A percentile compares a stretch with the other conserved stretches of the same genome.
Evolutionary conservation across 2,113 vertebrate species (phyloP).

Genomic region (Anolis carolinensis): DNA sequence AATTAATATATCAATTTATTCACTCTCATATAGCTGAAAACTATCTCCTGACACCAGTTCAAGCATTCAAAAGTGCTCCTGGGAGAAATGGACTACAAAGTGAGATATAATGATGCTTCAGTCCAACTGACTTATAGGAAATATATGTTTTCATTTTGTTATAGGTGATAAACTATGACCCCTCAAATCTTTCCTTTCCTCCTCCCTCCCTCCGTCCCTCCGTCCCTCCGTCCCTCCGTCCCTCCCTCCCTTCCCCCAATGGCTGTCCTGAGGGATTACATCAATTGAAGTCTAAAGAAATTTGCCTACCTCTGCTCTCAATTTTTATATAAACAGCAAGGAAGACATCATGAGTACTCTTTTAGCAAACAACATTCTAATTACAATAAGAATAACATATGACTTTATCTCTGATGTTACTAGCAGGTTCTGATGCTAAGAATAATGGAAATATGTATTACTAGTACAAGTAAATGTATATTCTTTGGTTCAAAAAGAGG

Average conservation of each 20-base stretch:
- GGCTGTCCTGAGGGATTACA: too few species aligned
- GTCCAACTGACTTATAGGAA: too few species aligned
- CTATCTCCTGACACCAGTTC: background rate
- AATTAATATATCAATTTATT: background rate
- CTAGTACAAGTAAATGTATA: slow-evolving; percentile 55
- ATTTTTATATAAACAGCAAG: background rate
- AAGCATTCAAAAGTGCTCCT: background rate
- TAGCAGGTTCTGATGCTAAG: slow-evolving; percentile 40
- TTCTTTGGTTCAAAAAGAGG: slow-evolving; percentile 34
- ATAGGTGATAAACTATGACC: too few species aligned
- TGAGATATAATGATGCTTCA: too few species aligned
- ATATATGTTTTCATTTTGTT: too few species aligned
- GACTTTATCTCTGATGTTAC: slow-evolving; percentile 48
- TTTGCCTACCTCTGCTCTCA: too few species aligned
- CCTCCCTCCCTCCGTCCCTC: too few species aligned
- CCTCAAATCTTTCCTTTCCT: too few species aligned
- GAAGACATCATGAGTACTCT: slow-evolving; percentile 27
- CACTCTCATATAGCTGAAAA: background rate
- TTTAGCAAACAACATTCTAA: slow-evolving; percentile 61
- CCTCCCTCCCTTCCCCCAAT: too few species aligned
- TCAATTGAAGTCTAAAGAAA: too few species aligned
- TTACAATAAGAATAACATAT: slow-evolving; percentile 60
- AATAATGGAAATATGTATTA: slow-evolving; percentile 48
- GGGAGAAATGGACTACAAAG: background rate
- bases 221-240: too few species aligned